These are phyloP conservation scores for Epizoanthus ramosus DNA, from an alignment of 92 coral and sea anemone species.

Conservation along the genomic window DNA sequence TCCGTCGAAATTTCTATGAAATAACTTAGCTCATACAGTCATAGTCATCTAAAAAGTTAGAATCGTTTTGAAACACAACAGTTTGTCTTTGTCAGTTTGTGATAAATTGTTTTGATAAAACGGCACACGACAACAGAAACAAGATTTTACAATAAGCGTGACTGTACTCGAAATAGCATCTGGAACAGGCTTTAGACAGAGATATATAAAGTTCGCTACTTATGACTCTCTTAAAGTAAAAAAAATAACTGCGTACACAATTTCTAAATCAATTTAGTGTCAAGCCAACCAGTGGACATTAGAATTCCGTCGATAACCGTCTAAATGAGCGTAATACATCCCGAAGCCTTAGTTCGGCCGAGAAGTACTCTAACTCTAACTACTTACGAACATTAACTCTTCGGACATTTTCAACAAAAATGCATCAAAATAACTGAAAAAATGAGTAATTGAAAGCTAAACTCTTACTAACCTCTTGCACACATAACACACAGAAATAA, in stretches of 20 bases:
- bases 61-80: constrained; percentile 14
- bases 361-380: background rate
- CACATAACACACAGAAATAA: constrained; percentile 8
- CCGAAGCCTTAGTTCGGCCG: background rate
- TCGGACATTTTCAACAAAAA: background rate
- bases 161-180: background rate
- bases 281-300: background rate
- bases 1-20: background rate
- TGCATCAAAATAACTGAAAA: background rate
- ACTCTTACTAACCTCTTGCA: background rate
- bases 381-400: background rate
- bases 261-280: constrained; percentile 1
- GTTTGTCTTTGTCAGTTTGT: constrained; percentile 33
- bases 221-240: background rate
- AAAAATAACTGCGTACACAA: background rate
- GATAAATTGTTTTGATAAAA: constrained; percentile 30
- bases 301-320: background rate
- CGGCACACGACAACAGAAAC: constrained; percentile 24
- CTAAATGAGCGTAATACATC: background rate
- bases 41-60: background rate
- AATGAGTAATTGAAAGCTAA: background rate
- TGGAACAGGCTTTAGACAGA: background rate
- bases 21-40: background rate
- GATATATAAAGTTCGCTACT: background rate
- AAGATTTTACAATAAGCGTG: constrained; percentile 25